Evolutionary conservation across 2,888 invertebrate species (phyloP).

Genomic region (Apotomis betuletana): DNA sequence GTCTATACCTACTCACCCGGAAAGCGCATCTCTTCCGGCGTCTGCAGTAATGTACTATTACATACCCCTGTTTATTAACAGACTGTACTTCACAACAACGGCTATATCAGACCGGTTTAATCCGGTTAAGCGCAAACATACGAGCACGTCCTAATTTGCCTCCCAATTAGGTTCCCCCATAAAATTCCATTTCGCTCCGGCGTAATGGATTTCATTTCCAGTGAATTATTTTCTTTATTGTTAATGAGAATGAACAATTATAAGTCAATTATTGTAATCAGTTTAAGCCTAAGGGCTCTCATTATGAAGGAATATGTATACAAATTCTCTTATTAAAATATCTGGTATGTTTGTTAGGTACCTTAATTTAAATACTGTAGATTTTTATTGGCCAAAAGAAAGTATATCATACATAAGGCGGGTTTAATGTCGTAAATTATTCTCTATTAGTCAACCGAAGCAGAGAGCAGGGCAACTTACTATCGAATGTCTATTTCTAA

Average conservation of each 20-base stretch:
- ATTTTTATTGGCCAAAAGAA: too few species aligned
- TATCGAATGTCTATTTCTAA: too few species aligned
- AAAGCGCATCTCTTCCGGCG: too few species aligned
- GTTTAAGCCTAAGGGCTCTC: not conserved
- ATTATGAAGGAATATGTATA: not conserved
- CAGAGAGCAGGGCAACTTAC: too few species aligned
- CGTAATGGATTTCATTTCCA: slow-evolving; percentile 30
- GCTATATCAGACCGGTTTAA: slow-evolving; percentile 12
- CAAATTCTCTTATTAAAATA: not conserved
- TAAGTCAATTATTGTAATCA: slow-evolving; percentile 8
- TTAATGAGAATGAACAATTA: slow-evolving; percentile 23
- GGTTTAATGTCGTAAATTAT: too few species aligned
- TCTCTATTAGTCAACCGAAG: too few species aligned
- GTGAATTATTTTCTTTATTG: slow-evolving; percentile 25
- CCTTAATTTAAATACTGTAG: too few species aligned
- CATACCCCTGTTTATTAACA: not conserved
- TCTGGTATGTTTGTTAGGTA: not conserved
- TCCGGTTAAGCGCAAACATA: slow-evolving; percentile 24
- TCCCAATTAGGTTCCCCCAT: slow-evolving; percentile 21
- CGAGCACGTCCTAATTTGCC: slow-evolving; percentile 24
- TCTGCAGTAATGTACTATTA: too few species aligned
- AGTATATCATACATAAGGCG: too few species aligned
- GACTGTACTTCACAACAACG: not conserved
- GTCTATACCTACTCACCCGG: too few species aligned
- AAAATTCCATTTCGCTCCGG: slow-evolving; percentile 26